Conservation (phyloP, 1,140 invertebrate species). For the Arctopsyche grandis region DNA sequence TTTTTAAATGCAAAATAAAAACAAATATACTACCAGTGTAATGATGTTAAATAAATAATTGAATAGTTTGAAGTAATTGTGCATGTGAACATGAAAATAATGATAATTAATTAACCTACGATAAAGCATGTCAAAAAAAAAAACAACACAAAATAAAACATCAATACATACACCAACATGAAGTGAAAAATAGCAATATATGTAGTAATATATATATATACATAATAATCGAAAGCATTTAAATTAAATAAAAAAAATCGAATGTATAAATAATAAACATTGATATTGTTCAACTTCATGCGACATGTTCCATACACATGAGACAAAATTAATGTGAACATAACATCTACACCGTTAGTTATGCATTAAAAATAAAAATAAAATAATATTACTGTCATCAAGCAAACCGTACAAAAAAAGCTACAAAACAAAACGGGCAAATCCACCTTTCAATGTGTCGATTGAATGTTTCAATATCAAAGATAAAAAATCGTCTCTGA, state of each 20-base stretch:
- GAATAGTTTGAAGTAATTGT: slow-evolving; percentile 18
- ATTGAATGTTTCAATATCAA: too few relatives aligned
- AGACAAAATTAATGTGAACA: slow-evolving; percentile 11
- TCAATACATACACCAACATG: slow-evolving; percentile 11
- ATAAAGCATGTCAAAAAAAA: slow-evolving; percentile 18
- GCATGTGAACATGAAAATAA: slow-evolving; percentile 26
- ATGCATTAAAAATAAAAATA: slow-evolving; percentile 2
- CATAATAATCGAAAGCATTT: too few relatives aligned
- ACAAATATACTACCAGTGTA: slow-evolving; percentile 19
- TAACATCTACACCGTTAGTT: slow-evolving; percentile 18
- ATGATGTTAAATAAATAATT: slow-evolving; percentile 27
- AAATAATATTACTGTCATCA: not conserved
- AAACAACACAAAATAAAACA: slow-evolving; percentile 10
- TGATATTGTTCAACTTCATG: slow-evolving; percentile 17
- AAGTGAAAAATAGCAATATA: slow-evolving; percentile 23
- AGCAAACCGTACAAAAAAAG: slow-evolving; percentile 23
- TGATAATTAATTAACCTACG: slow-evolving; percentile 11
- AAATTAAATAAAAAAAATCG: not conserved
- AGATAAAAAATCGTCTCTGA: too few relatives aligned
- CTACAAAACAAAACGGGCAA: slow-evolving; percentile 15
- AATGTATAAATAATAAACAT: not conserved
- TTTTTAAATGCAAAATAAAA: slow-evolving; percentile 18
- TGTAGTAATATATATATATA: not conserved
- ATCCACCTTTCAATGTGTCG: not conserved
- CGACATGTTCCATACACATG: slow-evolving; percentile 1